Conservation (phyloP, 2,113 vertebrate species). For the Sapajus apella region DNA sequence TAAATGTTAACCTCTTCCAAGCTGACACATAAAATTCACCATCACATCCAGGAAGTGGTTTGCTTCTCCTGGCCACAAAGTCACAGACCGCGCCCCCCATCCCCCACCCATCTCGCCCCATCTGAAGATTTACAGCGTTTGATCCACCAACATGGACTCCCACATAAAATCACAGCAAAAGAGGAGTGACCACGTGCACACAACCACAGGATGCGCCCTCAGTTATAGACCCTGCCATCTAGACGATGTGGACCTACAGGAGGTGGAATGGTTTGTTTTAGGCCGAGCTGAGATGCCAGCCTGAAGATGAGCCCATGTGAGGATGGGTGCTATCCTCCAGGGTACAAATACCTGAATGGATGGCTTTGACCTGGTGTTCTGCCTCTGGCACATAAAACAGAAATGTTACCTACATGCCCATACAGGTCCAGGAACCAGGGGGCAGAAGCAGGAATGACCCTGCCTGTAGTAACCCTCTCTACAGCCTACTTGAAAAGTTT, state of each 20-base stretch:
- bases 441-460: neutral
- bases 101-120: no score
- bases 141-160: no score
- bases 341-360: accelerated
- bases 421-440: neutral
- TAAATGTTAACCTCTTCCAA: neutral
- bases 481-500: neutral
- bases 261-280: neutral
- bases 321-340: no score
- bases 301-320: accelerated
- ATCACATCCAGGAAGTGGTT: neutral
- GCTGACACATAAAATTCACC: neutral
- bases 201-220: neutral
- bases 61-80: neutral
- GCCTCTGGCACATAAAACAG: neutral
- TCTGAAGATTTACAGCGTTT: neutral
- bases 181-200: accelerated
- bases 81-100: neutral
- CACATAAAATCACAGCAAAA: neutral
- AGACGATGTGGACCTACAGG: accelerated
- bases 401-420: no score
- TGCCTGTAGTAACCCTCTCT: accelerated
- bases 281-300: neutral
- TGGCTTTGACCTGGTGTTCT: accelerated
- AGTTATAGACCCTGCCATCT: accelerated